Evolutionary conservation across 1,140 invertebrate genomes (phyloP).

Genomic region (Parapsyche elsis): DNA sequence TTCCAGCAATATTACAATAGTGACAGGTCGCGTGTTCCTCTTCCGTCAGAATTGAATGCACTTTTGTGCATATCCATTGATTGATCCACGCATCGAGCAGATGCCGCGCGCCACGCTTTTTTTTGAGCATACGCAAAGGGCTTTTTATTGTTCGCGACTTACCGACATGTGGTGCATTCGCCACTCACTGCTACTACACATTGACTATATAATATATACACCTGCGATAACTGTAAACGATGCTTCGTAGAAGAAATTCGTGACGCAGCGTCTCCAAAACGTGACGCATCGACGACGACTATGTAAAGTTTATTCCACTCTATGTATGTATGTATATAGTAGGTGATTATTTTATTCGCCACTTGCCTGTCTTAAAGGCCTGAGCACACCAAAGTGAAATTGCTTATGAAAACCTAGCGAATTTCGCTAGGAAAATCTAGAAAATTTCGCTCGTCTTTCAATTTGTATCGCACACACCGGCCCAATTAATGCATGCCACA

Average conservation of each 20-base stretch:
- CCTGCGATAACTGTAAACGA: conserved; percentile 46
- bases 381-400: no score
- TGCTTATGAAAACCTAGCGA: no score
- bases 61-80: no score
- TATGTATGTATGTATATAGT: no score
- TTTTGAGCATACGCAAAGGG: conserved; percentile 26
- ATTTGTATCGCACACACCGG: no score
- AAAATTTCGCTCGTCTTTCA: no score
- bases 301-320: conserved; percentile 34
- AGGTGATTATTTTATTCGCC: background rate
- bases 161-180: background rate
- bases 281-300: conserved; percentile 8
- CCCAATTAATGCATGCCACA: no score
- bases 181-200: background rate
- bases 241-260: conserved; percentile 41
- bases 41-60: no score
- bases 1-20: no score
- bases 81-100: no score
- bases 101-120: conserved; percentile 34
- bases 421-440: no score
- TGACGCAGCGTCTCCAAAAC: conserved; percentile 35
- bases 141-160: background rate
- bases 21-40: no score
- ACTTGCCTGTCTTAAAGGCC: background rate
- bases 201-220: conserved; percentile 7